Base-by-base conservation (phyloP, 2,888 invertebrate genomes). In the Eupeodes latifasciatus region DNA sequence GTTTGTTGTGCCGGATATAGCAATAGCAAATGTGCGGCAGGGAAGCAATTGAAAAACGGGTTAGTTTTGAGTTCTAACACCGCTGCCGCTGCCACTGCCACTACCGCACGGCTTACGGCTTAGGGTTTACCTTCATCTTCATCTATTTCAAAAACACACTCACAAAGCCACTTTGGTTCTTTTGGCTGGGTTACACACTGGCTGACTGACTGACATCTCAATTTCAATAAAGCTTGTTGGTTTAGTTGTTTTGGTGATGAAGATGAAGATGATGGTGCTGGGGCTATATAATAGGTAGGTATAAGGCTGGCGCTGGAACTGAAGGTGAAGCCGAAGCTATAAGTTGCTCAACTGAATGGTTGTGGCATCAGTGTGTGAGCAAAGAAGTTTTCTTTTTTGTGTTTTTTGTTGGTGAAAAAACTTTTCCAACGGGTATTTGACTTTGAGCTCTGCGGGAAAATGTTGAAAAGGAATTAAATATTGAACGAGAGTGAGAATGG, bases 191-290 rank as follows among this genome's bases (percentile, higher is more conserved):
- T 3, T 59, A 16, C 16, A 71, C 40, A 47, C 47, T 47, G 47
- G 47, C 78, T 85, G 77, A 64, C 81, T 88, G 85, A 85, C 85
- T 88, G 88, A 88, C 85, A 81, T 85, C 85, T 88, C 88, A 88
- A 88, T 88, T 88, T 88, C 88, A 88, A 88, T 85, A 81, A 78
- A 77, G 81, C 77, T 80, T 77, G 83, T 71, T 83, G 69, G 75
- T 66, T 79, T 59, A 44, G 57, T 47, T 72, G 59, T 55, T 71
- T 51, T 69, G 78, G 47, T 79, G 72, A 47, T 55, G 72, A 72
- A 62, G 72, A 47, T 55, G 72, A 72, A 62, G 75, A 40, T n/a
- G 78, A 55, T 64, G 69, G 59, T 69, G 19, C 62, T 62, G 34
- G 12, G 10, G 16, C 40, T 66, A 40, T 40, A 9, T 7, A 40